Conservation (phyloP, 2,888 invertebrate genomes). For the Athrips mouffetella region DNA sequence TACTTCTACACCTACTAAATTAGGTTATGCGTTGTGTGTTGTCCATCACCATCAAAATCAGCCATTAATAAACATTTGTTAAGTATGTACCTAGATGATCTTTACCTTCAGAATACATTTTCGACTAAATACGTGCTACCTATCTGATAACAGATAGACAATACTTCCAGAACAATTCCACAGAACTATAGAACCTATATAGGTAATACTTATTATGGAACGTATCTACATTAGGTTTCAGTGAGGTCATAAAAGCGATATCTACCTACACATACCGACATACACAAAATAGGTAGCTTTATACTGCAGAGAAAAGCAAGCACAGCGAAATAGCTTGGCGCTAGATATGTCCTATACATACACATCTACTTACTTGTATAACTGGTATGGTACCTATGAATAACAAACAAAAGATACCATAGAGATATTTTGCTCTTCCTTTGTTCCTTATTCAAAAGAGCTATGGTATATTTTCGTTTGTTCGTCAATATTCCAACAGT, state of each 20-base stretch:
- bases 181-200: background rate
- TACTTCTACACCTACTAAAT: too few species aligned
- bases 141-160: too few species aligned
- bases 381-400: conserved; percentile 27
- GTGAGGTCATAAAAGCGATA: background rate
- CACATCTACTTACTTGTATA: conserved; percentile 30
- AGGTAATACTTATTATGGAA: background rate
- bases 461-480: conserved; percentile 37
- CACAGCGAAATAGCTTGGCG: conserved; percentile 12
- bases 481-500: conserved; percentile 29
- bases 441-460: conserved; percentile 21
- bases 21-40: too few species aligned
- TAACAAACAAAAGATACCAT: conserved; percentile 57
- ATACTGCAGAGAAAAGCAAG: conserved; percentile 6
- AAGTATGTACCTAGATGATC: too few species aligned
- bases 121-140: too few species aligned
- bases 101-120: too few species aligned
- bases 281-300: background rate
- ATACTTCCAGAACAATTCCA: too few species aligned
- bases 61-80: too few species aligned
- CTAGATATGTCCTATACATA: conserved; percentile 21
- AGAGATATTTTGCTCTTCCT: conserved; percentile 35
- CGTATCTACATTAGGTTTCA: conserved; percentile 8
- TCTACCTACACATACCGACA: background rate
- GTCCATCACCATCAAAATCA: too few species aligned